A percentile compares a stretch with the other conserved stretches of the same genome.
Conservation (phyloP, 2,888 invertebrate genomes). For the Athalia cordata region DNA sequence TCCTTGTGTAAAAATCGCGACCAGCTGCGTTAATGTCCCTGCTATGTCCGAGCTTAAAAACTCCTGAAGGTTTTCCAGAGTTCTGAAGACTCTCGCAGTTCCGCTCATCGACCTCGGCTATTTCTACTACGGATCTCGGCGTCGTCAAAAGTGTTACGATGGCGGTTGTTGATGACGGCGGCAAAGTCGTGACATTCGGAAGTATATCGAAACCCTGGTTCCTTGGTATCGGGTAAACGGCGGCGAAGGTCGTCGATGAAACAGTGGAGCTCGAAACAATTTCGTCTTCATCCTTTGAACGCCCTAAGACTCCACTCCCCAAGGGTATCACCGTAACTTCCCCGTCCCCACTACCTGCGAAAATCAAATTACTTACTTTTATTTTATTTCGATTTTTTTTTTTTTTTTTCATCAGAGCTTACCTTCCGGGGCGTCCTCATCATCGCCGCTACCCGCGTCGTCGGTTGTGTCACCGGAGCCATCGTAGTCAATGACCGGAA, state of each 20-base stretch:
- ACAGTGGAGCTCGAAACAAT: neutral
- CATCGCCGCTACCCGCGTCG: slow-evolving; percentile 45
- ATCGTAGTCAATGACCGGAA: slow-evolving; percentile 39
- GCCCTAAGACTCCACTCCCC: neutral
- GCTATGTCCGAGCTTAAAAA: slow-evolving; percentile 67
- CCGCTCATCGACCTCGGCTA: slow-evolving; percentile 58
- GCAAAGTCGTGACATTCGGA: slow-evolving; percentile 1
- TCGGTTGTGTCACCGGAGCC: slow-evolving; percentile 44
- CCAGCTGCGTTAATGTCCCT: slow-evolving; percentile 56
- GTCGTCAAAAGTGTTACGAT: slow-evolving; percentile 24
- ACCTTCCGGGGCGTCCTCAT: slow-evolving; percentile 41
- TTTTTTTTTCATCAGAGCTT: neutral
- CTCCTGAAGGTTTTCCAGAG: slow-evolving; percentile 69
- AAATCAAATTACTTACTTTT: neutral
- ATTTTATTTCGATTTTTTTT: neutral
- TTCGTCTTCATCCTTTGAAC: neutral
- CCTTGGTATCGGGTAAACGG: slow-evolving; percentile 5
- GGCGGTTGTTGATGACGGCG: slow-evolving; percentile 18
- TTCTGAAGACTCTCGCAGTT: slow-evolving; percentile 72
- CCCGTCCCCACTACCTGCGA: neutral
- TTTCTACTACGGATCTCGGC: neutral
- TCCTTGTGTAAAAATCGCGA: slow-evolving; percentile 73
- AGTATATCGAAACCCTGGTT: slow-evolving; percentile 8
- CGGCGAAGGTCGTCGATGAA: neutral
- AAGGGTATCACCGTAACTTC: slow-evolving; percentile 16